Conservation (phyloP, 2,113 vertebrate genomes). For the Leucosticte australis region DNA sequence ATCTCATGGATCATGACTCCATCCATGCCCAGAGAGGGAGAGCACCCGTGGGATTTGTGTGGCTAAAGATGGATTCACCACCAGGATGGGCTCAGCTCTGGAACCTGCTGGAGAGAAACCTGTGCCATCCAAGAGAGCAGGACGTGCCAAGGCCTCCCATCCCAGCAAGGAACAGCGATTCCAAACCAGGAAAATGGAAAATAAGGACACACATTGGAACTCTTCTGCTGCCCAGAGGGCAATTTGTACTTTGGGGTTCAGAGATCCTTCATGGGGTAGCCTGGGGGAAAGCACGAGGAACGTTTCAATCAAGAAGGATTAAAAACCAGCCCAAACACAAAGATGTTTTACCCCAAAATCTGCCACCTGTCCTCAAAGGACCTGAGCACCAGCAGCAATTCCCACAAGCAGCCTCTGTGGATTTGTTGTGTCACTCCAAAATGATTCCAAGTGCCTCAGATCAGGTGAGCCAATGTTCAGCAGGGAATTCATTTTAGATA, state of each 20-base stretch:
- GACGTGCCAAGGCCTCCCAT: neutral
- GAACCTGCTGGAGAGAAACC: neutral
- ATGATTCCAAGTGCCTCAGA: fast-evolving
- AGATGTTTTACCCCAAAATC: neutral
- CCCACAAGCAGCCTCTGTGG: neutral
- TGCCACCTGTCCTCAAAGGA: neutral
- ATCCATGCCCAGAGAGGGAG: fast-evolving
- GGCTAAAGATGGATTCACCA: fast-evolving
- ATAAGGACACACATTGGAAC: neutral
- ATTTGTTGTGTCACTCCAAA: neutral
- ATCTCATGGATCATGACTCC: neutral
- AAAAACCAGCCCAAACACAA: neutral
- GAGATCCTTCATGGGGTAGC: fast-evolving
- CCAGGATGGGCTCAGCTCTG: neutral
- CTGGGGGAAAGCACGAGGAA: neutral
- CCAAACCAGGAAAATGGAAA: neutral
- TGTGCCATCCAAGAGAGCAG: fast-evolving
- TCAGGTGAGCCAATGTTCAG: fast-evolving
- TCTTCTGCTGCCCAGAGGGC: neutral
- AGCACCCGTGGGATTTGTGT: fast-evolving
- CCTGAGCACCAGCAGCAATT: fast-evolving
- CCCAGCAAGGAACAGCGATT: neutral
- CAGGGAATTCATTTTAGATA: neutral
- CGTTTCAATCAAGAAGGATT: fast-evolving
- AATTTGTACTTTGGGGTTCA: neutral